Evolutionary conservation across 2,797 vertebrate genomes (phyloP).

Genomic region (Artibeus lituratus): DNA sequence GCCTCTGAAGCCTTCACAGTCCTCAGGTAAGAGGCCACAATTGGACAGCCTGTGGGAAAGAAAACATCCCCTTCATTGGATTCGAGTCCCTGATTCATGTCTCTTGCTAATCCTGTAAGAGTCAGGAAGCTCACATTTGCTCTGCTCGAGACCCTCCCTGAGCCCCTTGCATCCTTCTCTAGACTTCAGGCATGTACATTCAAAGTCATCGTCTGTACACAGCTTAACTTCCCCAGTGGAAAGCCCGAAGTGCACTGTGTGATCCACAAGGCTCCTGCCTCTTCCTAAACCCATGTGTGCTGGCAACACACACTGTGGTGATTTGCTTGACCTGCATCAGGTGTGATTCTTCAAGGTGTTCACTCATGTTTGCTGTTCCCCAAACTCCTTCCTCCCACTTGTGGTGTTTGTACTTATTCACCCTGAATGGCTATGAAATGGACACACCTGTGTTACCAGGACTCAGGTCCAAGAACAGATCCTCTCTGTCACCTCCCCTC

Average conservation of each 20-base stretch:
- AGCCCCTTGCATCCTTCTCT: no score
- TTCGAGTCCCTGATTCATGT: rapidly evolving
- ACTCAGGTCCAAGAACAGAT: not conserved
- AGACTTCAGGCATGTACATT: no score
- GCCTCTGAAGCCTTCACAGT: not conserved
- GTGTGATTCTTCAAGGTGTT: not conserved
- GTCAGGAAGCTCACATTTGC: not conserved
- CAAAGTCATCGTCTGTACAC: no score
- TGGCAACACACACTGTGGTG: not conserved
- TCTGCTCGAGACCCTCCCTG: not conserved
- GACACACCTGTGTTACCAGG: not conserved
- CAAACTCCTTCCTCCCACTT: not conserved
- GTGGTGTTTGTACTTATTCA: not conserved
- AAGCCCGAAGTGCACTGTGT: rapidly evolving
- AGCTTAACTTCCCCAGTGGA: not conserved
- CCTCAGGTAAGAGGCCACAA: not conserved
- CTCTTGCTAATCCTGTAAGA: not conserved
- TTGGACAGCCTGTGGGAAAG: not conserved
- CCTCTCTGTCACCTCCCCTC: not conserved
- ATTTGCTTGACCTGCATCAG: not conserved
- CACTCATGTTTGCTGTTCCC: not conserved
- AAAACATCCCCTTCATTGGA: not conserved
- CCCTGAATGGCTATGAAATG: not conserved
- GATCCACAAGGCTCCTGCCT: not conserved
- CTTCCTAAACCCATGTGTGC: not conserved